These are phyloP conservation scores for Sminthopsis crassicaudata DNA, from an alignment of 2,113 vertebrate genomes.

Conservation along the genomic window DNA sequence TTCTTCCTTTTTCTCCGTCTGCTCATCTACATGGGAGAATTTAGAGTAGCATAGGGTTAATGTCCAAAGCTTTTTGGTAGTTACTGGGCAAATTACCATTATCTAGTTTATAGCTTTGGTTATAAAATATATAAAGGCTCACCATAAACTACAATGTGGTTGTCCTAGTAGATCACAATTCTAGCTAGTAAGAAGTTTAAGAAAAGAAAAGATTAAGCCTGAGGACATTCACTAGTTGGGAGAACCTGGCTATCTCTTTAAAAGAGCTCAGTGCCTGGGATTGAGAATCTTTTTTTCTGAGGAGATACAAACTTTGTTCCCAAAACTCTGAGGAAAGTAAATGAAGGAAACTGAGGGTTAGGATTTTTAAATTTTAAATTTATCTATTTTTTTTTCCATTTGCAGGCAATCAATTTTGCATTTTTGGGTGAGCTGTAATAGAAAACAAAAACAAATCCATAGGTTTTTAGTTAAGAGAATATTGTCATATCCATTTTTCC, in stretches of 20 bases:
- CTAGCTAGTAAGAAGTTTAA: background rate
- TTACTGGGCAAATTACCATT: background rate
- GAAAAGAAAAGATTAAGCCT: background rate
- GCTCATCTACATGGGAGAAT: background rate
- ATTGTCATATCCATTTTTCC: background rate
- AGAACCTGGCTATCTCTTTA: background rate
- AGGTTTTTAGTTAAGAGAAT: background rate
- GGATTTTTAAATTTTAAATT: background rate
- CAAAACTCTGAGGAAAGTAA: background rate
- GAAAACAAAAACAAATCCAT: background rate
- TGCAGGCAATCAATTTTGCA: background rate
- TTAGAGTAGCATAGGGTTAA: background rate
- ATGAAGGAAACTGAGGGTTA: background rate
- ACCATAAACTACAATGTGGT: background rate
- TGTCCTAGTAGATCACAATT: background rate
- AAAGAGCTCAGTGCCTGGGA: background rate
- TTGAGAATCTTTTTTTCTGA: background rate
- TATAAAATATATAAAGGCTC: background rate
- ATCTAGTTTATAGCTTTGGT: background rate
- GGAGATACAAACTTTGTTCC: background rate
- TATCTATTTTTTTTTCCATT: background rate
- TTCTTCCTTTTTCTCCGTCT: background rate
- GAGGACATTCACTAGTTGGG: background rate
- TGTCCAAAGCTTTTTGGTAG: background rate
- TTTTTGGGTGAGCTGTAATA: background rate